These are phyloP conservation scores for Synanceia verrucosa DNA, from an alignment of 2,797 vertebrate genomes.

Conservation along the genomic window DNA sequence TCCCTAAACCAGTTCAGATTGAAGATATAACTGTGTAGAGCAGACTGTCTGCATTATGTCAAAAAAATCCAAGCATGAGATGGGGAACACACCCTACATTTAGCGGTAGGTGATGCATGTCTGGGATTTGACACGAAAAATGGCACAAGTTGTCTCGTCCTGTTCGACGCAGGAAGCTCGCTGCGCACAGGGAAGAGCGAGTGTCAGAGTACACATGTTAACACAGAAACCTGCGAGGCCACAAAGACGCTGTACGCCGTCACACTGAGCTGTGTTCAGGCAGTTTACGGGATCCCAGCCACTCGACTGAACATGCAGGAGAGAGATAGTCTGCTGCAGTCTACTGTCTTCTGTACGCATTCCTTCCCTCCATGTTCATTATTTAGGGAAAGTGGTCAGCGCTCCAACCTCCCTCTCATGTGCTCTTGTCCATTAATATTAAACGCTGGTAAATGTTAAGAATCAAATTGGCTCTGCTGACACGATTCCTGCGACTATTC, in stretches of 20 bases:
- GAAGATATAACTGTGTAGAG: conserved; percentile 41
- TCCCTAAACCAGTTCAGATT: conserved; percentile 40
- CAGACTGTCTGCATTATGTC: conserved; percentile 40
- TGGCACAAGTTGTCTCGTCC: conserved; percentile 17
- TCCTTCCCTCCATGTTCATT: conserved; percentile 53
- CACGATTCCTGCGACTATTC: conserved; percentile 57
- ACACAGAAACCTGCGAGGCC: conserved; percentile 42
- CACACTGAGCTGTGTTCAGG: conserved; percentile 24
- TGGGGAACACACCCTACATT: conserved; percentile 21
- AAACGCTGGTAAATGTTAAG: conserved; percentile 69
- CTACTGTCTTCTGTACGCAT: conserved; percentile 3
- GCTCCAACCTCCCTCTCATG: conserved; percentile 30
- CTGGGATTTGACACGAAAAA: conserved; percentile 53
- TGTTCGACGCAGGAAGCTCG: conserved; percentile 7
- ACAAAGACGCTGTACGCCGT: conserved; percentile 28
- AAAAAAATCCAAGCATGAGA: conserved; percentile 39
- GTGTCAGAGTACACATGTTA: conserved; percentile 44
- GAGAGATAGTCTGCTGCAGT: conserved; percentile 13
- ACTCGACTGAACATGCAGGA: conserved; percentile 27
- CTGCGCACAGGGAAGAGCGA: conserved; percentile 3
- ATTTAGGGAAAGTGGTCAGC: conserved; percentile 48
- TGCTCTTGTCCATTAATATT: conserved; percentile 70
- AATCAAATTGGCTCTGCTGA: conserved; percentile 73
- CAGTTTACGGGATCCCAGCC: conserved; percentile 37
- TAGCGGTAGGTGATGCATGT: conserved; percentile 39